Evolutionary conservation across 2,888 invertebrate genomes (phyloP), one percentile per base, ranked within the genome.

Genomic region (Syrista parreyssii): DNA sequence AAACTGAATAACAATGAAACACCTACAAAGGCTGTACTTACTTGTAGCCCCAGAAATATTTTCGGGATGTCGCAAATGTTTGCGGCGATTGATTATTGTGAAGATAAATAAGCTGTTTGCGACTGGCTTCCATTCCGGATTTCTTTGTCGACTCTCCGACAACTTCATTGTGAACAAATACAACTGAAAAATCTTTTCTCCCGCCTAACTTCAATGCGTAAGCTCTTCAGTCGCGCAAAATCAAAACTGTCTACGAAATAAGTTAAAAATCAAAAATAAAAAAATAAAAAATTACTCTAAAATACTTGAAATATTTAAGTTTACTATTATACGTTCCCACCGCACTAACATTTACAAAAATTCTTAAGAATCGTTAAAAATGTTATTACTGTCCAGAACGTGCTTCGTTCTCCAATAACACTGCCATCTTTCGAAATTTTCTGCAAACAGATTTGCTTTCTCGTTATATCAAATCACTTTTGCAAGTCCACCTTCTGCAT

Each of bases 61-160:
- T 86, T 83, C 80, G 77, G 79, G 82, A 79, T 74, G 78, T 85
- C 78, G 82, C 81, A 84, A 88, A 86, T 82, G 78, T 84, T 85
- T 84, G 81, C 82, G 85, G 82, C 78, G 84, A 86, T 84, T 82
- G 84, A 89, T 88, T 88, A 88, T 88, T 85, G 80, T 80, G 81
- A 85, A 88, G 86, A 87, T 89, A 88, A 89, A 89, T 88, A 87
- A 88, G 83, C 85, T 84, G 85, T 86, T 88, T 86, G 83, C 83
- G 84, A 88, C 84, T 86, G 84, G 84, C 86, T 88, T 88, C 86
- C 89, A 88, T 88, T 81, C 78, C 80, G 77, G 68, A 76, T 73
- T 55, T 82, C 82, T 84, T 84, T 82, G 86, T 87, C 87, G 88
- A 89, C 86, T 86, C 81, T 83, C 79, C 76, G 82, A 80, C 82